These are phyloP conservation scores for Samia ricini DNA, from an alignment of 1,140 invertebrate species.

Conservation along the genomic window DNA sequence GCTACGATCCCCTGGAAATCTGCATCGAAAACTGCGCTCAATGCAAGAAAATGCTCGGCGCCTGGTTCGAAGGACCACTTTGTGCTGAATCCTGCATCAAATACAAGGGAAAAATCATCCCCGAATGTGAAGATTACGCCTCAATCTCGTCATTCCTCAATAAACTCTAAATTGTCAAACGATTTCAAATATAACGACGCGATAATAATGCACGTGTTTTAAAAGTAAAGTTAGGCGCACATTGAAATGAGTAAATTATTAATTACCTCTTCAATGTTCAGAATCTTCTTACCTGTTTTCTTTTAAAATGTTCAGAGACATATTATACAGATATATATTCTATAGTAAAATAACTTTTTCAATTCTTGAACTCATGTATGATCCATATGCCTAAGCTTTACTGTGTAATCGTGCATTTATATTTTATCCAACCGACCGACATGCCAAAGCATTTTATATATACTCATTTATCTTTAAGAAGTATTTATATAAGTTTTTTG, in stretches of 20 bases:
- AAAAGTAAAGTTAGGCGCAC: neutral
- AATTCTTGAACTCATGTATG: neutral
- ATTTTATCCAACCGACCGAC: conserved; percentile 14
- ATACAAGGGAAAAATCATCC: conserved; percentile 88
- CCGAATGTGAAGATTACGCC: conserved; percentile 88
- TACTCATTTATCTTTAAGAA: conserved; percentile 27
- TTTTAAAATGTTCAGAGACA: no score
- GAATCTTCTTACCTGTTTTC: no score
- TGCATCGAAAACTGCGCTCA: conserved; percentile 92
- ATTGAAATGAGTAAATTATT: no score
- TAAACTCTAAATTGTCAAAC: conserved; percentile 66
- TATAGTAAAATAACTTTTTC: neutral
- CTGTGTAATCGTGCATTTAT: neutral
- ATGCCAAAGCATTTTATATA: conserved; percentile 42
- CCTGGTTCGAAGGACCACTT: conserved; percentile 89
- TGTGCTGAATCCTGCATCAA: conserved; percentile 90
- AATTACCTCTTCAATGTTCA: no score
- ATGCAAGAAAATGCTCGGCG: conserved; percentile 91
- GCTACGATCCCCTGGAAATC: conserved; percentile 76
- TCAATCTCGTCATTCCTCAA: conserved; percentile 90
- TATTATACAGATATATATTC: no score
- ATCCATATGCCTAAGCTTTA: neutral
- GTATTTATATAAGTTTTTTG: conserved; percentile 24
- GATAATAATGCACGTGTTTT: neutral
- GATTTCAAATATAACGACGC: neutral